These are phyloP conservation scores for Glossosoma conforme DNA, from an alignment of 1,140 invertebrate species.

Conservation along the genomic window DNA sequence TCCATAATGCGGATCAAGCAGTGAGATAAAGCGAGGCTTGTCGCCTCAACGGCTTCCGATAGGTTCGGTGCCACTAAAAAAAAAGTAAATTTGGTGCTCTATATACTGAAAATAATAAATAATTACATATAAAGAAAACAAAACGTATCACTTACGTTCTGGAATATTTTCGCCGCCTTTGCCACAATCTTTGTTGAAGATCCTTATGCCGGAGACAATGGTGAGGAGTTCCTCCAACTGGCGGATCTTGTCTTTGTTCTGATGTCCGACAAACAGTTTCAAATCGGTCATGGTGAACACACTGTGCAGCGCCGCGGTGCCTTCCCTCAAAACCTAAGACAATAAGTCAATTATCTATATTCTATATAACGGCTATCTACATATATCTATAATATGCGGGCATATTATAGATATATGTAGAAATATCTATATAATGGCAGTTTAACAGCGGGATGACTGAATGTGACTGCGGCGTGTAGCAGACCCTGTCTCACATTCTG, in stretches of 20 bases:
- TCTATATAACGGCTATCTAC: too few species aligned
- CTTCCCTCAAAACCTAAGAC: slow-evolving; percentile 52
- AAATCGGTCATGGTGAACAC: slow-evolving; percentile 67
- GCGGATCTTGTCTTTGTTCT: slow-evolving; percentile 48
- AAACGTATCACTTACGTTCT: slow-evolving; percentile 56
- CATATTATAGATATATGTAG: too few species aligned
- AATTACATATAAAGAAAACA: too few species aligned
- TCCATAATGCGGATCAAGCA: slow-evolving; percentile 54
- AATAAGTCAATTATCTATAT: too few species aligned
- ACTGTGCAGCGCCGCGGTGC: slow-evolving; percentile 63
- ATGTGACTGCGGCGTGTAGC: too few species aligned
- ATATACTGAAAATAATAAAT: not conserved
- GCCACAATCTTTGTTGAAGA: slow-evolving; percentile 64
- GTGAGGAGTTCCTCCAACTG: slow-evolving; percentile 54
- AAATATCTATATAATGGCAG: too few species aligned
- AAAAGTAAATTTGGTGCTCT: slow-evolving; percentile 3
- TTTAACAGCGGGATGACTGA: too few species aligned
- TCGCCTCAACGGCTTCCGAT: slow-evolving; percentile 52
- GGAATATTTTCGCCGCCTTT: slow-evolving; percentile 62
- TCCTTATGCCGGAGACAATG: slow-evolving; percentile 58
- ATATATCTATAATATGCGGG: too few species aligned
- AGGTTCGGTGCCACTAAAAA: slow-evolving; percentile 56
- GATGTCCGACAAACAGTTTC: slow-evolving; percentile 55
- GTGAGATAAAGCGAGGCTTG: slow-evolving; percentile 48
- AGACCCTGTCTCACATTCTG: too few species aligned